Conservation (phyloP, 2,888 invertebrate species). For the Machimus atricapillus region DNA sequence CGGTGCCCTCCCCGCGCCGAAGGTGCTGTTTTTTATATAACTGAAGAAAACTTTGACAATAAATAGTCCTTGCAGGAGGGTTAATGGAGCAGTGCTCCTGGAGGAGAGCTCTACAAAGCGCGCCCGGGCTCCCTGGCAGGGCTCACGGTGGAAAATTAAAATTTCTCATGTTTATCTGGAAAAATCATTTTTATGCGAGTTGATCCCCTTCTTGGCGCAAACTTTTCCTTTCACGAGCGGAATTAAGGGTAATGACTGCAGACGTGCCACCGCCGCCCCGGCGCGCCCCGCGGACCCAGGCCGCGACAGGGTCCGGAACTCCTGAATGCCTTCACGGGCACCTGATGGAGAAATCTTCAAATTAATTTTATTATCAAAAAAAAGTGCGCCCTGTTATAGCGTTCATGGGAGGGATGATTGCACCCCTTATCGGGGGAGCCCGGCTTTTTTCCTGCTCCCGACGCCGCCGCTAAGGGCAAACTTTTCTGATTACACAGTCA, state of each 20-base stretch:
- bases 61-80: constrained; percentile 40
- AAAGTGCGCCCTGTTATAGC: not conserved
- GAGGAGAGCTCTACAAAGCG: not conserved
- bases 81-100: constrained; percentile 32
- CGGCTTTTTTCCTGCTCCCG: not conserved
- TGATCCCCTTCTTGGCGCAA: constrained; percentile 18
- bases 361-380: constrained; percentile 37
- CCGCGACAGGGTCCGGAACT: not conserved
- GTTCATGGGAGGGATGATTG: constrained; percentile 14
- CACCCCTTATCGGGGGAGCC: not conserved
- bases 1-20: not conserved
- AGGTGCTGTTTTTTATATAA: constrained; percentile 23
- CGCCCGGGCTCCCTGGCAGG: not conserved
- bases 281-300: not conserved
- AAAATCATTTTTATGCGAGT: constrained; percentile 38
- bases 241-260: constrained; percentile 36
- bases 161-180: constrained; percentile 37
- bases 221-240: constrained; percentile 28
- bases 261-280: not conserved
- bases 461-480: not conserved
- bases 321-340: constrained; percentile 1
- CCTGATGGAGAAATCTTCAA: constrained; percentile 39
- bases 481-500: constrained; percentile 35
- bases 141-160: constrained; percentile 28
- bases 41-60: constrained; percentile 39